Conservation (phyloP, 1,140 invertebrate species). For the Lasioglossum albipes region DNA sequence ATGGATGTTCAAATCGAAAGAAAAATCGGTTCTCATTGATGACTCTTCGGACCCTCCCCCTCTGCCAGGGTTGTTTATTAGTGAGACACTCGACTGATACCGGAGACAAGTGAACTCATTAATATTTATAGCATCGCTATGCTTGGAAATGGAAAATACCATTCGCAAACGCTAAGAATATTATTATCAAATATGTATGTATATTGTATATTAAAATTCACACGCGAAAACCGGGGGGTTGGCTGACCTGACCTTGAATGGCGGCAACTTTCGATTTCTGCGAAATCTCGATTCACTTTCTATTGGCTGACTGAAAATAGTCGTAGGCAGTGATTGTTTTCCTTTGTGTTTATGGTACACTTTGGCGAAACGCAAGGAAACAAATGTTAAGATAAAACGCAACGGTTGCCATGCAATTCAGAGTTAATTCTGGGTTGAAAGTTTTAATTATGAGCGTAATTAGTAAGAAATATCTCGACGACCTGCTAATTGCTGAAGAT, state of each 20-base stretch:
- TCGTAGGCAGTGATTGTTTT: too few relatives aligned
- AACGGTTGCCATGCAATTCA: too few relatives aligned
- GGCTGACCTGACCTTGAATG: background rate
- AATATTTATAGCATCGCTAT: background rate
- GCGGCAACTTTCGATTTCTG: background rate
- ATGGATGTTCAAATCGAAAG: background rate
- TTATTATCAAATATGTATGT: background rate
- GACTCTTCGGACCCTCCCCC: background rate
- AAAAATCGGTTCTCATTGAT: background rate
- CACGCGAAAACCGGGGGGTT: background rate
- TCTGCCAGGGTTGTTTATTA: background rate
- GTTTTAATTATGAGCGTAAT: too few relatives aligned
- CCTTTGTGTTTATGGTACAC: too few relatives aligned
- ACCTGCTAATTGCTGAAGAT: too few relatives aligned
- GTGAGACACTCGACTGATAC: background rate
- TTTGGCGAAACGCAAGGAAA: too few relatives aligned
- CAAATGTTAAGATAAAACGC: background rate
- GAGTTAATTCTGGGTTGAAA: too few relatives aligned
- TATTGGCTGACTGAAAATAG: background rate
- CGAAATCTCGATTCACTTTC: background rate
- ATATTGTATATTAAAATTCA: background rate
- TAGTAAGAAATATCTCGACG: too few relatives aligned
- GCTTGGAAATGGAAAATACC: background rate
- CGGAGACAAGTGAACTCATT: background rate
- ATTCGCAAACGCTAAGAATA: background rate